Evolutionary conservation across 2,113 vertebrate species (phyloP), one percentile per base, ranked within the genome.

Genomic region (Fulmarus glacialis): DNA sequence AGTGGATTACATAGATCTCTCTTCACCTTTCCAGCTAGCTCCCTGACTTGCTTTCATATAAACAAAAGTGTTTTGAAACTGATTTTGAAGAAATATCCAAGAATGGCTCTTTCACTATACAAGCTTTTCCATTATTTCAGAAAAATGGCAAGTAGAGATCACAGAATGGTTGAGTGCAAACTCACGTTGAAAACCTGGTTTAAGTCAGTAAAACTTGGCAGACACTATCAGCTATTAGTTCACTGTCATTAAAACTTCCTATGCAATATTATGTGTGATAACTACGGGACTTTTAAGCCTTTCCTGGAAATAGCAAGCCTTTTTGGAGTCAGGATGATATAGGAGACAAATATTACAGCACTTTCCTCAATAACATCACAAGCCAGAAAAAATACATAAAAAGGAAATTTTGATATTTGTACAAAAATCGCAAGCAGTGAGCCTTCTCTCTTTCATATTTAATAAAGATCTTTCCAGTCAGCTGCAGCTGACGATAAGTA

Each of bases 381-480:
- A 66, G 50, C 58, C 60, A 55, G 47, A 84, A 42, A 63, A 67
- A 27, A 13, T 6, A 58, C 0, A 3, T 56, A 53, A 26, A 40
- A 53, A 93, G 40, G 64, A 95, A 92, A 94, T 96, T 88, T 97
- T 94, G 36, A 72, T 95, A 94, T 97, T 97, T 94, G 93, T 62
- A 82, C 24, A 86, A 95, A 85, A 96, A 92, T 88, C 89, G 66
- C 88, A 93, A 91, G 95, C 94, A 80, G 56, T 12, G 60, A 93
- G 74, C 36, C 42, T n/a, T 45, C 62, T 90, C 64, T 82, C 86
- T 96, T 96, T 98, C 88, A 55, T 96, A 90, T 95, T 97, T 98
- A 97, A 98, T 97, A 97, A 96, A 97, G 97, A 97, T 95, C 97
- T 97, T 89, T 80, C 80, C 93, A 73, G 96, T 97, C 97, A 94